Base-by-base conservation (phyloP, 2,888 invertebrate genomes). In the Nomada ferruginata region DNA sequence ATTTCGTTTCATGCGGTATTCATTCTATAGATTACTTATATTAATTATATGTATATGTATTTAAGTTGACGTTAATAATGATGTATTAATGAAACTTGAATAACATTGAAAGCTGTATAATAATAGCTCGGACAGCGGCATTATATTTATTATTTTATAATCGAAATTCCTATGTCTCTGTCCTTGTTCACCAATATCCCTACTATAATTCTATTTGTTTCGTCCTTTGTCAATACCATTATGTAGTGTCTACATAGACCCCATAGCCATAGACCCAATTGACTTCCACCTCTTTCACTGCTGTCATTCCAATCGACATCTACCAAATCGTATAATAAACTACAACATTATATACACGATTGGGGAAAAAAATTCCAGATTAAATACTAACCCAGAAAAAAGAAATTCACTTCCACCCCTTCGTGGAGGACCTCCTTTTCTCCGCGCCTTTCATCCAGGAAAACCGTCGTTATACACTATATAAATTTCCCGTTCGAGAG, bases 401-500 rank as follows among this genome's bases (percentile, higher is more conserved):
- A 23, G 26, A 55, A 42, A 77, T 77, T 81, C 82, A 63, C 50
- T 15, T 55, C 29, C 63, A 57, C 82, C 74, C 73, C 73, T 29
- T 26, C 18, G 69, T 3, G 15, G 50, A 13, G n/a, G 23, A 20
- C 63, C 26, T 50, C 72, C 76, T 73, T 76, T 83, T 55, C 82
- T 73, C 60, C 57, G 11, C 69, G 76, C 75, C 69, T 83, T 83
- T 76, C 83, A 84, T 66, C 69, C 63, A 53, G n/a, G 72, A 76
- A 73, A 79, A 83, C 68, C 76, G 63, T 83, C 83, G 84, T 78
- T 82, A 66, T 59, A 64, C 60, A 29, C n/a, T 0, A 72, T 50
- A 55, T 57, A 76, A 82, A 79, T 78, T 83, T 70, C 73, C 75
- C 78, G 70, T 83, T 83, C 76, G 79, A 70, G 73, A 76, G 57